A percentile compares a stretch with the other conserved stretches of the same genome.
Evolutionary conservation across 2,113 vertebrate genomes (phyloP).

Genomic region (Menura novaehollandiae): DNA sequence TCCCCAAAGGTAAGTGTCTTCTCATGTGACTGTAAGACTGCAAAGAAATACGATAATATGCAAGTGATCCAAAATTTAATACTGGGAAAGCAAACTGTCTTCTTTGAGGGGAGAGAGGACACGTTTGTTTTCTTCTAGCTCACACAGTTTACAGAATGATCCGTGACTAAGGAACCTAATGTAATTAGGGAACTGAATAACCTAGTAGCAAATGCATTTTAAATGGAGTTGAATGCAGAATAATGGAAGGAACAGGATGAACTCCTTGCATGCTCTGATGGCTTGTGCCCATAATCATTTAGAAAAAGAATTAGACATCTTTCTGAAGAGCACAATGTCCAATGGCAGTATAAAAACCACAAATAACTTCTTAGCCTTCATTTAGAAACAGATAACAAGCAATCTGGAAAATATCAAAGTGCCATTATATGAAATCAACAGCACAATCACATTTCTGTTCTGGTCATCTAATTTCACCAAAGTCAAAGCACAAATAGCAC

Average conservation of each 20-base stretch:
- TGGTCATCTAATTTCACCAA: neutral
- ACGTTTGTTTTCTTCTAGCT: neutral
- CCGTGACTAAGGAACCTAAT: neutral
- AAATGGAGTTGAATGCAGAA: neutral
- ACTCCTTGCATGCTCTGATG: neutral
- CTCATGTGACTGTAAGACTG: neutral
- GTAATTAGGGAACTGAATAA: neutral
- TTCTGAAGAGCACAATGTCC: neutral
- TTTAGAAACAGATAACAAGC: neutral
- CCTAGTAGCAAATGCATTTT: neutral
- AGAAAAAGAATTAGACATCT: neutral
- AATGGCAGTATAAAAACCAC: neutral
- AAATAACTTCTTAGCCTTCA: neutral
- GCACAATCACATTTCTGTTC: neutral
- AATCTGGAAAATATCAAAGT: neutral
- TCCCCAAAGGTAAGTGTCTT: neutral
- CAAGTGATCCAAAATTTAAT: neutral
- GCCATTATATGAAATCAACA: neutral
- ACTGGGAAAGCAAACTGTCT: neutral
- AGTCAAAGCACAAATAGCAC: neutral
- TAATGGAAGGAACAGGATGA: neutral
- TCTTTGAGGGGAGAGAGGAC: neutral
- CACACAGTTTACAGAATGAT: neutral
- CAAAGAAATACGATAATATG: neutral
- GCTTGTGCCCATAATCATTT: neutral